Evolutionary conservation across 2,888 invertebrate genomes (phyloP), one percentile per base, ranked within the genome.

Genomic region (Philereme transversata): DNA sequence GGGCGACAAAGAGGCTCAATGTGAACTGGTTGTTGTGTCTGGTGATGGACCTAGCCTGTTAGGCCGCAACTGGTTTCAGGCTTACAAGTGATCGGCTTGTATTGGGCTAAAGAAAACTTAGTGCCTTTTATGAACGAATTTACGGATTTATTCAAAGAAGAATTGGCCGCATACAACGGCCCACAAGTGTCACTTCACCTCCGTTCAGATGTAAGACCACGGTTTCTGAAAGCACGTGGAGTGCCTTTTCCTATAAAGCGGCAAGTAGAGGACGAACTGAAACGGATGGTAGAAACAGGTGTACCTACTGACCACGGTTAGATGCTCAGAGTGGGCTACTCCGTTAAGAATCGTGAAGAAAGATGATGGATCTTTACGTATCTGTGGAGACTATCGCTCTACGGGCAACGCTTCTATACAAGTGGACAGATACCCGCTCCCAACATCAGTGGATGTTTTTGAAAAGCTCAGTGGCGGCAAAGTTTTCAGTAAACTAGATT

Each of bases 401-500:
- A 72, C 70, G 46, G 72, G 68, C 0, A 73, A 71, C 58, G 47
- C 57, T 3, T 55, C 61, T 6, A 62, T 49, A 5, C 38, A 54
- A 9, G 48, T 44, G 3, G 70, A 71, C 47, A 65, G 41, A 0
- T 72, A 70, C 44, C 69, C 70, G 5, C 38, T 70, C 2, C 68
- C 68, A 8, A 64, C 70, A 33, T 41, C 62, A 43, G 51, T 11
- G 5, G 68, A 70, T 40, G 63, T 64, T 5, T 68, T 69, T 54
- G 52, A 58, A 0, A 38, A 57, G 5, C n/a, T 72, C 8, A 47
- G 60, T 50, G 74, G 69, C 4, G 69, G 71, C 3, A 45, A 44
- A 10, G 38, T 60, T 40, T 73, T 72, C 48, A 63, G 56, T 9
- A 72, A 71, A 55, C 8, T 71, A 8, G 71, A 73, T 48, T 47